Conservation (phyloP, 2,113 vertebrate species). For the Poecile atricapillus region DNA sequence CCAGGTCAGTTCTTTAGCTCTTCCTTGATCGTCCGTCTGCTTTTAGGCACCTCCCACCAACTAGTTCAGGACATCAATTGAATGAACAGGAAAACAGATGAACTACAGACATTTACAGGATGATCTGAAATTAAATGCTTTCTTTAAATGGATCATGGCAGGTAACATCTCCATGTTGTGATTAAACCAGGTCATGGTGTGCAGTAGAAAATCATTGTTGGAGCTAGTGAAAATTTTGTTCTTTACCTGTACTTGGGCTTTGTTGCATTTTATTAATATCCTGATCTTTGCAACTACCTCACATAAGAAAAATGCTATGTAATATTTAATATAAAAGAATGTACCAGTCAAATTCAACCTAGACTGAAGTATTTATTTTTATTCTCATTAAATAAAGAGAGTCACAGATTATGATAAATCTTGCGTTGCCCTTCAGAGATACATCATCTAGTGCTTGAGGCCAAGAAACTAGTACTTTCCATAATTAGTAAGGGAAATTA, state of each 20-base stretch:
- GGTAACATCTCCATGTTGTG: neutral
- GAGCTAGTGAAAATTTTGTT: neutral
- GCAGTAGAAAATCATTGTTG: neutral
- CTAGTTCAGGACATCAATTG: neutral
- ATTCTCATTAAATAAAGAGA: slow-evolving; percentile 65
- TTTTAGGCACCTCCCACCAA: neutral
- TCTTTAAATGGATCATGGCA: neutral
- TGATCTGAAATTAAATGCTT: neutral
- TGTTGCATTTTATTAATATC: neutral
- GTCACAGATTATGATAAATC: slow-evolving; percentile 58
- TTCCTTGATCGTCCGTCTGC: neutral
- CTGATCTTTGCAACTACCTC: neutral
- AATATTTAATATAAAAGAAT: neutral
- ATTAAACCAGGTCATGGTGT: neutral
- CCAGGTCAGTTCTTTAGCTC: neutral
- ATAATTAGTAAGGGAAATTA: slow-evolving; percentile 72
- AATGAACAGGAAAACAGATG: neutral
- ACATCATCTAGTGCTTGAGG: slow-evolving; percentile 63
- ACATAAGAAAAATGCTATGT: neutral
- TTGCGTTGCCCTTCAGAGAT: slow-evolving; percentile 58
- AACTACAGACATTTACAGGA: neutral
- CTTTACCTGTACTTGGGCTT: neutral
- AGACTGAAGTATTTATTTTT: slow-evolving; percentile 58
- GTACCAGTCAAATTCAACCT: neutral
- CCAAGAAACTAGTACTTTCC: slow-evolving; percentile 69